Conservation (phyloP, 1,140 invertebrate species). For the honey bee (Apis mellifera) region Amel_HAv3.1 CM009932.2:12884001-12884500, state of each 20-base stretch:
- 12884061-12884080: constrained; percentile 4
- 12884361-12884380: background rate
- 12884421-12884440: background rate
- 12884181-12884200: constrained; percentile 15
- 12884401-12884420: constrained; percentile 40
- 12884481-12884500: constrained; percentile 18
- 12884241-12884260: constrained; percentile 41
- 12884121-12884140: background rate
- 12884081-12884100: background rate
- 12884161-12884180: constrained; percentile 28
- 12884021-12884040: background rate
- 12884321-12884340: background rate
- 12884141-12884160: background rate
- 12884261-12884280: constrained; percentile 53
- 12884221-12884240: constrained; percentile 23
- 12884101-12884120: constrained; percentile 15
- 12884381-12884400: constrained; percentile 44
- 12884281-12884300: background rate
- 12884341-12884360: background rate
- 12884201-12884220: constrained; percentile 42
- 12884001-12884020: background rate
- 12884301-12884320: constrained; percentile 36
- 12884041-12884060: background rate
- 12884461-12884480: constrained; percentile 1
- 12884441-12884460: background rate